Base-by-base conservation (phyloP, 2,888 invertebrate genomes). In the Cheilosia grossa region DNA sequence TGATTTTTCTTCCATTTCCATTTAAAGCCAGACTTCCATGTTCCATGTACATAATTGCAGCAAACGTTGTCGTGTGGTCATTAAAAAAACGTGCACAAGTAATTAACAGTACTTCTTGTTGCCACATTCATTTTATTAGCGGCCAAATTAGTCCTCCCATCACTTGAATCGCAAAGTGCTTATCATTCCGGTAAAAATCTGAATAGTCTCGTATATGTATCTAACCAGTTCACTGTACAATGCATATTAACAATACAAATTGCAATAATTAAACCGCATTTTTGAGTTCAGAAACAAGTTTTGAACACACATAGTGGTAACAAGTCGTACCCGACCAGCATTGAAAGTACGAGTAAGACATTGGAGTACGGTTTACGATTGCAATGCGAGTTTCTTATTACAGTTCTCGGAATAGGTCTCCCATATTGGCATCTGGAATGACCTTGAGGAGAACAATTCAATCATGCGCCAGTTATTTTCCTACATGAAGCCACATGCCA, bases 221-320 rank as follows among this genome's bases (percentile, higher is more conserved):
- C 21, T 19, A 72, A 61, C 27, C 42, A 27, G 59, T 72, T n/a
- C n/a, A n/a, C n/a, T 5, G 4, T n/a, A n/a, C 27, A 27, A 30
- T 47, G 10, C 19, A 33, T 56, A 47, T 13, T 17, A 70, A 17
- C 13, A 56, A 73, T n/a, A 37, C 30, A 47, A 33, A 70, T 61
- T 61, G 61, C 53, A 73, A 42, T 42, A 53, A 61, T 73, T 15
- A 53, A 61, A 54, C 72, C 24, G 17, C 61, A 73, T 61, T 61
- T 54, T 44, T 67, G 53, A 61, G 53, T 47, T 40, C 53, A 9
- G 24, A 40, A 69, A 77, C 77, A 21, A 10, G 77, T 77, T 77
- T 61, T 53, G 15, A 19, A 47, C 33, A 74, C 4, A 21, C 27
- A 49, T 21, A 21, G 37, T 47, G 47, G 19, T 21, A 49, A 5